A percentile compares a stretch with the other conserved stretches of the same genome.
These are phyloP conservation scores for Parapsyche elsis DNA, from an alignment of 1,140 invertebrate species.

Conservation along the genomic window DNA sequence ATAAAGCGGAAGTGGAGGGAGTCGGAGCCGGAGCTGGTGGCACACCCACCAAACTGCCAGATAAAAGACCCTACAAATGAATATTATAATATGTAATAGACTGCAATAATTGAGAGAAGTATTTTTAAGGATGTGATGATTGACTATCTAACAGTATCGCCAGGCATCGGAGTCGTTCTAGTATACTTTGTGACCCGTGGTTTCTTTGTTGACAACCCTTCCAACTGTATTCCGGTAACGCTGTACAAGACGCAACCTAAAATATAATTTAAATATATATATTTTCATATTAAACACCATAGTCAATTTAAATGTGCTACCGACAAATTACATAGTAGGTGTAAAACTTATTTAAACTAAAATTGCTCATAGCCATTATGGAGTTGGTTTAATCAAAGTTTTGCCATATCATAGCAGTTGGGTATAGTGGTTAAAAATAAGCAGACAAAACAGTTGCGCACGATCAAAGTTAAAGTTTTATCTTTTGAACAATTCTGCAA, in stretches of 20 bases:
- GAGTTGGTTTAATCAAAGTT: too few species aligned
- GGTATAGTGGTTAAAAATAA: too few species aligned
- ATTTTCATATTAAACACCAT: too few species aligned
- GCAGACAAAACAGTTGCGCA: too few species aligned
- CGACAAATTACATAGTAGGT: too few species aligned
- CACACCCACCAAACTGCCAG: constrained; percentile 58
- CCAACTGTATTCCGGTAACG: constrained; percentile 64
- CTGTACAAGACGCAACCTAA: constrained; percentile 63
- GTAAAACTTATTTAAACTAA: too few species aligned
- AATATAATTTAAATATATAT: neutral
- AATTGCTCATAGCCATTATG: too few species aligned
- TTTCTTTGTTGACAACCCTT: constrained; percentile 68
- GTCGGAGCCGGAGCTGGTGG: constrained; percentile 38
- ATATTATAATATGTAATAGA: too few species aligned
- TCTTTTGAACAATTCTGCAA: too few species aligned
- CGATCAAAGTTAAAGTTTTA: too few species aligned
- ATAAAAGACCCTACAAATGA: constrained; percentile 18
- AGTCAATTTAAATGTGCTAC: too few species aligned
- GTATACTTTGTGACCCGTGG: constrained; percentile 70
- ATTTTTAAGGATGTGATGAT: neutral
- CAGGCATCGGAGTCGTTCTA: constrained; percentile 67
- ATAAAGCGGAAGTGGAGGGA: constrained; percentile 68
- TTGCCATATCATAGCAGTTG: too few species aligned
- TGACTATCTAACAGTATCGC: constrained; percentile 55
- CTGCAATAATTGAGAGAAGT: neutral